Conservation (phyloP, 2,888 invertebrate genomes). For the Hoplodrina ambigua region DNA sequence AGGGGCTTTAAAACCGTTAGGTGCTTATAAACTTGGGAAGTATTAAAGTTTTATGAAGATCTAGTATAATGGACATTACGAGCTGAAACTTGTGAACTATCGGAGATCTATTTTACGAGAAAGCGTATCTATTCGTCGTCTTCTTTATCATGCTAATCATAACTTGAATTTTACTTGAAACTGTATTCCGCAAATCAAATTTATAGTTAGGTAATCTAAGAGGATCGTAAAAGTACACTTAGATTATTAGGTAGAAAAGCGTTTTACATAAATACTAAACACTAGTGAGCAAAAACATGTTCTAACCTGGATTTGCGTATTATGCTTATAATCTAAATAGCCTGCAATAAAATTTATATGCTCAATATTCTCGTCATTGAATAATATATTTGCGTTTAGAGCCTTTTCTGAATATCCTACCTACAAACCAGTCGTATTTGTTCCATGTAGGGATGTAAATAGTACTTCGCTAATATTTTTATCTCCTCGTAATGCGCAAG, state of each 20-base stretch:
- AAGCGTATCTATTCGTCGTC: constrained; percentile 18
- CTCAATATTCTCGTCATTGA: constrained; percentile 3
- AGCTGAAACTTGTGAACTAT: constrained; percentile 48
- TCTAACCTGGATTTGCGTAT: constrained; percentile 20
- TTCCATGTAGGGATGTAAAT: not conserved
- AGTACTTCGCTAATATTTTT: not conserved
- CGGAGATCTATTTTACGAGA: constrained; percentile 39
- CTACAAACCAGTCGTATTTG: not conserved
- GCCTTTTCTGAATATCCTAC: not conserved
- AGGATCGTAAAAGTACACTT: constrained; percentile 20
- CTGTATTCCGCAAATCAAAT: constrained; percentile 5
- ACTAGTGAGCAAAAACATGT: not conserved
- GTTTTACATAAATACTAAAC: not conserved
- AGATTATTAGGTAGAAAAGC: not conserved
- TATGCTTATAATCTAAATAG: constrained; percentile 17
- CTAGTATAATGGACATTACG: constrained; percentile 53
- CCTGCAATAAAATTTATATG: not conserved
- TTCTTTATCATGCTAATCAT: constrained; percentile 39
- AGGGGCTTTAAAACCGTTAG: constrained; percentile 29
- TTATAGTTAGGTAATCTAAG: constrained; percentile 7
- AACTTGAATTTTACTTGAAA: constrained; percentile 20
- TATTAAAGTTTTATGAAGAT: constrained; percentile 57
- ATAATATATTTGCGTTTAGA: not conserved
- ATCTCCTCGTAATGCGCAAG: not conserved
- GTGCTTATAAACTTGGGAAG: constrained; percentile 43